Evolutionary conservation across 2,888 invertebrate species (phyloP).

Genomic region (Pinctada fucata): DNA sequence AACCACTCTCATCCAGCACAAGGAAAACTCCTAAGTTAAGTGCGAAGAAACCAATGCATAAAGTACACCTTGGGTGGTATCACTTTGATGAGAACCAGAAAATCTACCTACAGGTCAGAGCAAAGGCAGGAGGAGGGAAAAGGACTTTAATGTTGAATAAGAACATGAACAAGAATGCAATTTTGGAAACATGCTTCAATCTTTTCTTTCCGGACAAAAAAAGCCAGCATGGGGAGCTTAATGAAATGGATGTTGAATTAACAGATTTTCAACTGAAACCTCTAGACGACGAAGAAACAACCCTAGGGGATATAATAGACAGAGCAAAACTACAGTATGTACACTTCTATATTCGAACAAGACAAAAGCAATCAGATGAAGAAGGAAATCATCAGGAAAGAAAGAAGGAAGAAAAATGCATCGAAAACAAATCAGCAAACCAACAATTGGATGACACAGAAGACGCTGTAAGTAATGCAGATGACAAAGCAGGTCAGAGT

Average conservation of each 20-base stretch:
- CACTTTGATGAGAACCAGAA: constrained; percentile 24
- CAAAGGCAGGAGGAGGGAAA: constrained; percentile 24
- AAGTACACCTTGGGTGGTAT: constrained; percentile 18
- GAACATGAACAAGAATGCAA: constrained; percentile 24
- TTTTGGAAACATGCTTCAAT: constrained; percentile 24
- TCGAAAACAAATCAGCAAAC: not conserved
- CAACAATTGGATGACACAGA: not conserved
- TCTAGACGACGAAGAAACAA: not conserved
- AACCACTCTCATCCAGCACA: constrained; percentile 1
- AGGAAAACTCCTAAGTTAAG: constrained; percentile 17
- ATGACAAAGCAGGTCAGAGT: not conserved
- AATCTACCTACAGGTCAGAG: constrained; percentile 18
- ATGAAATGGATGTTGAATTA: constrained; percentile 8
- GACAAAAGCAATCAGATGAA: constrained; percentile 9
- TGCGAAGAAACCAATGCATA: constrained; percentile 4
- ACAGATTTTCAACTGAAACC: constrained; percentile 8
- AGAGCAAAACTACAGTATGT: constrained; percentile 16
- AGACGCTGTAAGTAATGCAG: no score
- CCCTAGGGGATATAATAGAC: constrained; percentile 5
- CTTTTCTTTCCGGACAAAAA: constrained; percentile 16
- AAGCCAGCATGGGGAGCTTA: constrained; percentile 7
- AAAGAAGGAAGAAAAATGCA: constrained; percentile 5
- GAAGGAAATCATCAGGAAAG: constrained; percentile 4
- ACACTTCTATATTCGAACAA: constrained; percentile 30
- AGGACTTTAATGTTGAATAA: constrained; percentile 22